A percentile compares a stretch with the other conserved stretches of the same genome.
These are phyloP conservation scores for Sebastes variabilis DNA, from an alignment of 2,797 vertebrate species.

Conservation along the genomic window DNA sequence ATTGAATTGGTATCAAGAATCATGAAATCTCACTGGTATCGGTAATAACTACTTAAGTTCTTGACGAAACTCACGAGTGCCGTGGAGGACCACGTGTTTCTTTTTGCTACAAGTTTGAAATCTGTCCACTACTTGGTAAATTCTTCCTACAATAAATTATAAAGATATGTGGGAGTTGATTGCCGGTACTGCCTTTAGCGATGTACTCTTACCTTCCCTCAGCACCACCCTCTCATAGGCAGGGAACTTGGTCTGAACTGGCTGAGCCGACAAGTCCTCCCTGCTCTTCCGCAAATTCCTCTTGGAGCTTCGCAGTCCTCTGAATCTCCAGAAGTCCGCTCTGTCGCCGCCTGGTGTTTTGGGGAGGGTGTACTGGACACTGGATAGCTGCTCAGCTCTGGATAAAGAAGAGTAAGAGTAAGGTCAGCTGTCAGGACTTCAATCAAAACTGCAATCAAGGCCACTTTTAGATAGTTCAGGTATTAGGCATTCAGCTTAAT, in stretches of 20 bases:
- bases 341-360: conserved; percentile 97
- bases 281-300: conserved; percentile 98
- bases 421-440: not conserved
- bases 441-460: not conserved
- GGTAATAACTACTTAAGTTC: too few species aligned
- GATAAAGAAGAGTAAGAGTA: not conserved
- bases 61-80: too few species aligned
- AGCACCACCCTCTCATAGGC: conserved; percentile 98
- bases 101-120: not conserved
- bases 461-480: not conserved
- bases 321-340: conserved; percentile 97
- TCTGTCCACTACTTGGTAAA: not conserved
- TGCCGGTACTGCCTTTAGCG: not conserved
- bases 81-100: not conserved
- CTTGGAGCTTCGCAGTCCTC: conserved; percentile 95
- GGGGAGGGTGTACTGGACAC: conserved; percentile 97
- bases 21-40: too few species aligned
- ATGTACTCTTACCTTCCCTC: conserved; percentile 88
- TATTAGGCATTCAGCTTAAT: not conserved
- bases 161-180: not conserved
- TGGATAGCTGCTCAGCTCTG: conserved; percentile 97
- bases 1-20: too few species aligned
- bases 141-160: not conserved
- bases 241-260: conserved; percentile 98
- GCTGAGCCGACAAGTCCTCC: conserved; percentile 97